Evolutionary conservation across 1,140 invertebrate genomes (phyloP).

Genomic region (Ctenoplectra terminalis): DNA sequence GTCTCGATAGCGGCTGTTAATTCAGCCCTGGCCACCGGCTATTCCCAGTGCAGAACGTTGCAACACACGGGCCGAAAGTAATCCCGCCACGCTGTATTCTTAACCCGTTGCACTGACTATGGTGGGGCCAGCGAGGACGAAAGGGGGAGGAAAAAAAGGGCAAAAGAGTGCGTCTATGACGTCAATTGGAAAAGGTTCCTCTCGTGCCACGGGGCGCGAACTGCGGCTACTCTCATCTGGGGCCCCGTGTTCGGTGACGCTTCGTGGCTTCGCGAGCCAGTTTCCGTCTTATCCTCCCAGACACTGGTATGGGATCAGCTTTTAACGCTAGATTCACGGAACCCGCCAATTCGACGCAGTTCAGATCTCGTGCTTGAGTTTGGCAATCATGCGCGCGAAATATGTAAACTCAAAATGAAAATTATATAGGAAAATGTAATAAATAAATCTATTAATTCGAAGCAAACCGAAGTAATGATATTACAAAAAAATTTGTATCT

Average conservation of each 20-base stretch:
- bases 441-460: no score
- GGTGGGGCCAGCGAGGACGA: slow-evolving; percentile 61
- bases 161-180: slow-evolving; percentile 74
- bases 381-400: no score
- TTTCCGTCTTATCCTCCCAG: slow-evolving; percentile 8
- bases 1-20: slow-evolving; percentile 61
- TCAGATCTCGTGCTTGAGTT: no score
- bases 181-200: slow-evolving; percentile 79
- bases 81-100: slow-evolving; percentile 77
- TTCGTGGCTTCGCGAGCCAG: slow-evolving; percentile 14
- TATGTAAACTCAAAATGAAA: no score
- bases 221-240: slow-evolving; percentile 47
- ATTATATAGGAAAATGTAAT: no score
- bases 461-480: no score
- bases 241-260: slow-evolving; percentile 40
- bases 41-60: slow-evolving; percentile 74
- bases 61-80: slow-evolving; percentile 70
- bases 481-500: no score
- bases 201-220: slow-evolving; percentile 68
- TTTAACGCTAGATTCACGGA: no score
- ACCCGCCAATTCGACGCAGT: no score
- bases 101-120: slow-evolving; percentile 63
- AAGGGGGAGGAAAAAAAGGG: slow-evolving; percentile 68
- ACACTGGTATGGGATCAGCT: slow-evolving; percentile 29
- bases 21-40: slow-evolving; percentile 69